Evolutionary conservation across 2,797 vertebrate genomes (phyloP), one percentile per base, ranked within the genome.

Genomic region (Coilia nasus): DNA sequence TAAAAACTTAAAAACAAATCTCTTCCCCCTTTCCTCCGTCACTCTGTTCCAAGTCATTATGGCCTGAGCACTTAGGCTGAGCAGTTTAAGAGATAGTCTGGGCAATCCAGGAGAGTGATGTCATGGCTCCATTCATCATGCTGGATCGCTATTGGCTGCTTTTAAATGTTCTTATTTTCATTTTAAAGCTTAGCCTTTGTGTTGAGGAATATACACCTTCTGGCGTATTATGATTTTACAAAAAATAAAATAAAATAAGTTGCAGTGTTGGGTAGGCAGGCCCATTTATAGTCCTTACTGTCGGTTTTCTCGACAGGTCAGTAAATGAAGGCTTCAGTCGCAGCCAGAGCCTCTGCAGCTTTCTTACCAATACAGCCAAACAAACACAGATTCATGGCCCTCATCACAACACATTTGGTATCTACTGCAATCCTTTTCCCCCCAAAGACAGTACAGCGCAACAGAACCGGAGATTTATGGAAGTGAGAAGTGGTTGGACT

Each of bases 71-170:
- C 71, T 85, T 28, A 71, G 64, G 64, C 28, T 71, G 25, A 35
- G 67, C 3, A 17, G 67, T 75, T 75, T 75, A 75, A 41, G 67
- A 75, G 28, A 75, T 75, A 41, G 67, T 75, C 67, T 41, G 15
- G 35, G 67, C 67, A 28, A 84, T 89, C 87, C 87, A 85, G 85
- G 84, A 64, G 87, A 87, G 82, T 87, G 88, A 89, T 85, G 84
- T 89, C 88, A 89, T 56, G 21, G 25, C 46, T 86, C 83, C 85
- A 81, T 89, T 87, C 85, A 86, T 86, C 86, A 86, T 84, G 31
- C 14, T 87, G 85, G 80, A 59, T 87, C 82, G 83, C 83, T 84
- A 90, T 90, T 88, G 90, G 86, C 86, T 44, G 25, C 10, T 57
- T 59, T 85, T 75, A 82, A 75, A 35, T 78, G 19, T 35, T 75